Percentiles rank a stretch among this genome's conserved stretches.
Evolutionary conservation across 92 coral and sea anemone genomes (phyloP).

Genomic region (Bergia sp.): DNA sequence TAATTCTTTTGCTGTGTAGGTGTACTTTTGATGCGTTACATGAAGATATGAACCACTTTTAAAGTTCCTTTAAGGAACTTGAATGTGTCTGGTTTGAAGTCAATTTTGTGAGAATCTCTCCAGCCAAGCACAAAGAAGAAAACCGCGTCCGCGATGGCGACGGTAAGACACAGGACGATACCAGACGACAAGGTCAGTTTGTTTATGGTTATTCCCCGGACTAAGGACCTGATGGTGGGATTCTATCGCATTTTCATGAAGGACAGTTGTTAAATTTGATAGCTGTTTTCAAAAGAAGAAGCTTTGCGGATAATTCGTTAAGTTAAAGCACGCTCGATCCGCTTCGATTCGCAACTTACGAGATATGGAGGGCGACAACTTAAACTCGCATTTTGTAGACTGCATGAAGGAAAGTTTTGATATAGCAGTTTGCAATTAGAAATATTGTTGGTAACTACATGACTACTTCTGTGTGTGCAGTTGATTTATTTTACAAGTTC

Average conservation of each 20-base stretch:
- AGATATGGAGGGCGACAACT: neutral
- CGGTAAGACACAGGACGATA: constrained; percentile 70
- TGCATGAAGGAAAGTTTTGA: neutral
- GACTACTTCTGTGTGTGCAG: neutral
- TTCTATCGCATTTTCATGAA: neutral
- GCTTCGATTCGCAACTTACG: constrained; percentile 3
- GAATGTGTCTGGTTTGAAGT: constrained; percentile 27
- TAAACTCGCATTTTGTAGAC: neutral
- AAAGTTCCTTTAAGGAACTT: constrained; percentile 46
- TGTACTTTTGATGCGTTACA: constrained; percentile 10
- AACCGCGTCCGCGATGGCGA: constrained; percentile 28
- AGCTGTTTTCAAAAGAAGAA: neutral
- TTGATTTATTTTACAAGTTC: neutral
- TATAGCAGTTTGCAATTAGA: neutral
- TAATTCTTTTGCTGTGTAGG: neutral
- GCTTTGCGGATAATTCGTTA: neutral
- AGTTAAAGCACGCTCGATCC: constrained; percentile 23
- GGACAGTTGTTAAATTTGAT: neutral
- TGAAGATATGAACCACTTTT: constrained; percentile 30
- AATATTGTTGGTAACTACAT: neutral
- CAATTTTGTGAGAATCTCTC: constrained; percentile 20
- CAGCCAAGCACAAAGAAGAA: neutral
- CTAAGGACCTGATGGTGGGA: neutral
- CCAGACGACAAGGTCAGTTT: constrained; percentile 87
- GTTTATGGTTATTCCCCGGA: constrained; percentile 2